phyloP scores from a whole-genome alignment of 2,797 vertebrate genomes.

The Pelochelys cantorii region DNA sequence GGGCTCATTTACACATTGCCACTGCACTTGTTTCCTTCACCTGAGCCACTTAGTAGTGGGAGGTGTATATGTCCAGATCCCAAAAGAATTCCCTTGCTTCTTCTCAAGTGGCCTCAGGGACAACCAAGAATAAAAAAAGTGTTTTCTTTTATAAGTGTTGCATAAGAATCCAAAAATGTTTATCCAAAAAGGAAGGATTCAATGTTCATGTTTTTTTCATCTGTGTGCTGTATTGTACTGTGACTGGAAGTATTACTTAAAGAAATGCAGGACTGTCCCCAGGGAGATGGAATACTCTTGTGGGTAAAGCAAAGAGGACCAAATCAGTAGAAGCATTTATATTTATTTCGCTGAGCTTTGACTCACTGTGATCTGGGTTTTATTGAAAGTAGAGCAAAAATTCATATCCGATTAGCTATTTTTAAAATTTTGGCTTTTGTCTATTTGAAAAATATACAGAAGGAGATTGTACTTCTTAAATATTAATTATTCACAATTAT shows the following conservation, averaged over 20 bases:
- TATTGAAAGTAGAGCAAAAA: not conserved
- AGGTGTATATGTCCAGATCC: conserved; percentile 15
- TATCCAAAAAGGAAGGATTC: not conserved
- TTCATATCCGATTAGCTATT: not conserved
- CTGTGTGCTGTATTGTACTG: not conserved
- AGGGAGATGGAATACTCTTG: not conserved
- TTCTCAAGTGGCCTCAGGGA: not conserved
- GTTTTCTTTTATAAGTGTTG: conserved; percentile 4
- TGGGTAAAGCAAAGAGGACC: not conserved
- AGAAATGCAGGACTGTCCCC: not conserved
- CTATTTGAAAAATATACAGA: not conserved
- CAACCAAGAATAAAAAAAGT: not conserved
- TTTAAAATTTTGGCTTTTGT: not conserved
- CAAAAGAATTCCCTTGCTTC: conserved; percentile 38
- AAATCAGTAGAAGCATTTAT: not conserved
- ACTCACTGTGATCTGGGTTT: not conserved
- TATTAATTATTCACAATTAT: not conserved
- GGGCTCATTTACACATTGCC: not conserved
- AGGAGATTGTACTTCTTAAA: not conserved
- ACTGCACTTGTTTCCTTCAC: conserved; percentile 5
- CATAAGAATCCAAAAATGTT: conserved; percentile 1
- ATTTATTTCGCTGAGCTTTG: not conserved
- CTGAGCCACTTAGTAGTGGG: not conserved
- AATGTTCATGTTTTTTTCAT: not conserved
- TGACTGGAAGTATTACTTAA: not conserved